Base-by-base conservation (phyloP, 2,113 vertebrate species). In the Brachypodius melanocephalos region DNA sequence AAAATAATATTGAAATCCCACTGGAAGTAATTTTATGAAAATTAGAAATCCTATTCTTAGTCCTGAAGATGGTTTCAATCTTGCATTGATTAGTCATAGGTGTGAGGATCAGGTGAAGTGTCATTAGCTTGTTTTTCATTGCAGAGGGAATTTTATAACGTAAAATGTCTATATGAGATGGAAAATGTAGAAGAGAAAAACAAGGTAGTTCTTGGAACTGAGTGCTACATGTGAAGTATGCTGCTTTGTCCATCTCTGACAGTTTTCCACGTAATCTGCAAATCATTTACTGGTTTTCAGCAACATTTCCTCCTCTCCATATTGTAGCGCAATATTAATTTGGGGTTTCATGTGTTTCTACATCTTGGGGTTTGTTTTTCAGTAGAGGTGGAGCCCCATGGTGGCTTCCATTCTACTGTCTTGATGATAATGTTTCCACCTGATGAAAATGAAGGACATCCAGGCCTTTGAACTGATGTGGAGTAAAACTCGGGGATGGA, bases 1-100 rank as follows among this genome's bases (percentile, higher is more conserved):
- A 38, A 76, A 57, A 40, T 4, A 51, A 24, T 20, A 63, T 12
- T n/a, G 32, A 67, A 78, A 66, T 77, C 22, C 40, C 29, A 34
- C 31, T 76, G 62, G 62, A 92, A 95, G 49, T 76, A 68, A 89
- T 89, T 88, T 76, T 55, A 71, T 82, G 34, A 68, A 95, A 92
- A 93, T 72, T 36, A 34, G 16, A 78, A 83, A 55, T 68, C 73
- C 46, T 78, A 0, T 88, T 89, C 54, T 83, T 94, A 71, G 28
- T 67, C 34, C 8, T 67, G 43, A 62, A 71, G 48, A 46, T 79
- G 66, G 43, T 80, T 80, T 77, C 66, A 84, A 38, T 61, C 80
- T 89, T 91, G 45, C 42, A 54, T 80, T 91, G 83, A 54, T 94
- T 80, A 93, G 49, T 91, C 57, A 87, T 77, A 78, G 54, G 42